Percentiles rank a stretch among this genome's conserved stretches.
Conservation (phyloP, 2,888 invertebrate genomes). For the Diadegma fenestrale region DNA sequence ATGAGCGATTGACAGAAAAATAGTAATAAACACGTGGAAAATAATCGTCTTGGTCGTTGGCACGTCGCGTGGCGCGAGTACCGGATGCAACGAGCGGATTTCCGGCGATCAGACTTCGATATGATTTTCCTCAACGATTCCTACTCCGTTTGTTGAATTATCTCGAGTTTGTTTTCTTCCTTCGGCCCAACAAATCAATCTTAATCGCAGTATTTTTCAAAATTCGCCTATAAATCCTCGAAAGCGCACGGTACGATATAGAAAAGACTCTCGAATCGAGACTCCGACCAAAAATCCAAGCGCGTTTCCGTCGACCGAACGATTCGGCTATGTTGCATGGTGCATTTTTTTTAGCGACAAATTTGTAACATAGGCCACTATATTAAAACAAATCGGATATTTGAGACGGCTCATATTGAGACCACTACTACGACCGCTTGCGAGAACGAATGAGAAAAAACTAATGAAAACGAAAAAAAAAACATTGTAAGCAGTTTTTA, state of each 20-base stretch:
- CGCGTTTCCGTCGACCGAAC: slow-evolving; percentile 3
- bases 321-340: slow-evolving; percentile 44
- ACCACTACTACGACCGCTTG: slow-evolving; percentile 75
- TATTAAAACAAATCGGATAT: slow-evolving; percentile 74
- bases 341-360: slow-evolving; percentile 74
- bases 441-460: slow-evolving; percentile 23
- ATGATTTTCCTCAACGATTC: slow-evolving; percentile 5
- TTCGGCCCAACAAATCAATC: slow-evolving; percentile 25
- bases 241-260: too few species aligned
- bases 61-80: slow-evolving; percentile 11
- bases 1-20: slow-evolving; percentile 25
- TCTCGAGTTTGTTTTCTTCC: background rate
- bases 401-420: slow-evolving; percentile 82
- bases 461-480: slow-evolving; percentile 1
- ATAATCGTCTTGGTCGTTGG: slow-evolving; percentile 34
- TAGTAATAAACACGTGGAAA: slow-evolving; percentile 8
- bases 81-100: slow-evolving; percentile 50
- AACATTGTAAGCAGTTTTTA: slow-evolving; percentile 9
- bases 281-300: background rate
- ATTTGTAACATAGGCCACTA: slow-evolving; percentile 75
- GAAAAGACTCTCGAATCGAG: background rate
- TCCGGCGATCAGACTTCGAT: slow-evolving; percentile 48
- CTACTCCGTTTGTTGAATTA: background rate
- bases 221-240: slow-evolving; percentile 1
- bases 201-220: slow-evolving; percentile 5